Conservation (phyloP, 2,113 vertebrate species). For the Lophochroa leadbeateri region DNA sequence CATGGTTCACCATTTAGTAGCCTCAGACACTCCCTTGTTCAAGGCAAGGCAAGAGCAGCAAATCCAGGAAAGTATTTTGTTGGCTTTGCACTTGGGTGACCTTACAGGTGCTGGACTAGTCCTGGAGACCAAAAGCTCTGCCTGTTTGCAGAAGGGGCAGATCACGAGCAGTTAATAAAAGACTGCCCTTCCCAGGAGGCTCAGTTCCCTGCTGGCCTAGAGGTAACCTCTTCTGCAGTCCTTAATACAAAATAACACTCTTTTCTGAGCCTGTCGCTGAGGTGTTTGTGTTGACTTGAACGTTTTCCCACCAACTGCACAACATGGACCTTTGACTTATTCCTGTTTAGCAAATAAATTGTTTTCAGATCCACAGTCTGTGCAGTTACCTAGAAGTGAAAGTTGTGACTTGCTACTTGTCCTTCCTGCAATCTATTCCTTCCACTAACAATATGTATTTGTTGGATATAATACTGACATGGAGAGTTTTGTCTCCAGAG, state of each 20-base stretch:
- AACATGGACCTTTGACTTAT: neutral
- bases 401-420: neutral
- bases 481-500: neutral
- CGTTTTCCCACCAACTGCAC: neutral
- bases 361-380: neutral
- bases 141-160: neutral
- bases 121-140: neutral
- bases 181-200: neutral
- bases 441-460: neutral
- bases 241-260: neutral
- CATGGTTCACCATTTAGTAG: neutral
- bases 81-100: neutral
- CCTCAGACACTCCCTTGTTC: neutral
- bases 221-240: neutral
- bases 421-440: neutral
- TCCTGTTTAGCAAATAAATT: neutral
- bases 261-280: neutral
- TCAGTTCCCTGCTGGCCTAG: neutral
- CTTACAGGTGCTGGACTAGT: neutral
- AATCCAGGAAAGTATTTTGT: neutral
- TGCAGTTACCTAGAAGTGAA: neutral
- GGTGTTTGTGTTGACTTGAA: neutral
- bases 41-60: neutral
- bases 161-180: neutral
- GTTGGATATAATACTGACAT: neutral